Percentiles rank a stretch among this genome's conserved stretches.
phyloP scores from a whole-genome alignment of 1,140 invertebrate species.

The Diprion similis region DNA sequence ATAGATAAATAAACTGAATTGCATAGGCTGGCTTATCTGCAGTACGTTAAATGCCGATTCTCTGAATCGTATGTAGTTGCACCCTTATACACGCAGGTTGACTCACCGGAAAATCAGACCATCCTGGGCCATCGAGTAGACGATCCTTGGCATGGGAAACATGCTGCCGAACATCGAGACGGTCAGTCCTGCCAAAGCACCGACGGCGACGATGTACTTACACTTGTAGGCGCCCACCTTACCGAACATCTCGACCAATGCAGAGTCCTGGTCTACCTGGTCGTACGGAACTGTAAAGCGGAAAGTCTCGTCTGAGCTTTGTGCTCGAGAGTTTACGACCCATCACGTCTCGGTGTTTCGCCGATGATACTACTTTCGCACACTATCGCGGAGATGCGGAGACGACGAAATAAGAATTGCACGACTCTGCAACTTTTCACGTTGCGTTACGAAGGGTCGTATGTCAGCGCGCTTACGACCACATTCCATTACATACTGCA shows the following conservation, averaged over 20 bases:
- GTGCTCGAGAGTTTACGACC: not conserved
- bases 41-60: too few species aligned
- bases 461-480: too few species aligned
- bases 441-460: too few species aligned
- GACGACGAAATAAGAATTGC: too few species aligned
- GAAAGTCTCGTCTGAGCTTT: constrained; percentile 10
- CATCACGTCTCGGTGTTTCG: too few species aligned
- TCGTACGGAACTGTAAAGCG: constrained; percentile 79
- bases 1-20: constrained; percentile 8
- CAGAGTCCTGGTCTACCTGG: constrained; percentile 83
- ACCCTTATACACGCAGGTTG: constrained; percentile 33
- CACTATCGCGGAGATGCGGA: too few species aligned
- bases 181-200: constrained; percentile 87
- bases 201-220: constrained; percentile 89
- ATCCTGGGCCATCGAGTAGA: constrained; percentile 94
- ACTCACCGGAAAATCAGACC: constrained; percentile 85
- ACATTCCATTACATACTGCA: too few species aligned
- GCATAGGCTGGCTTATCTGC: too few species aligned
- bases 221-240: constrained; percentile 86
- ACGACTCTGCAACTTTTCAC: too few species aligned
- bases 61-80: too few species aligned
- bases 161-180: constrained; percentile 97
- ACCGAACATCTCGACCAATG: constrained; percentile 91
- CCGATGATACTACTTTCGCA: too few species aligned
- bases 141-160: constrained; percentile 94